Conservation (phyloP, 2,888 invertebrate species). For the Calameuta filiformis region DNA sequence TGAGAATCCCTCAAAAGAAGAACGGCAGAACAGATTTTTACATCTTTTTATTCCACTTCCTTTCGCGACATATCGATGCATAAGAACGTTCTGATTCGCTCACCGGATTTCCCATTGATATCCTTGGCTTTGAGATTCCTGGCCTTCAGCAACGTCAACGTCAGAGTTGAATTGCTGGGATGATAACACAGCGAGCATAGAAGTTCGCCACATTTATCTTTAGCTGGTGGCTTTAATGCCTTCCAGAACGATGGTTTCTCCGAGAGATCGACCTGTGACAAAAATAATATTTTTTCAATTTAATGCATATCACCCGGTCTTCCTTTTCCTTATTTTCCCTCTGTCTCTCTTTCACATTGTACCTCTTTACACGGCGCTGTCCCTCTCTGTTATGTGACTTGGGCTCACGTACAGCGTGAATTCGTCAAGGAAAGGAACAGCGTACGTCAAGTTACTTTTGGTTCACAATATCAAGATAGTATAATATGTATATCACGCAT, state of each 20-base stretch:
- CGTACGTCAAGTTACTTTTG: background rate
- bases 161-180: conserved; percentile 93
- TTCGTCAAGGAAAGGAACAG: background rate
- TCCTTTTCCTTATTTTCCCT: background rate
- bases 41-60: background rate
- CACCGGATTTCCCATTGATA: conserved; percentile 94
- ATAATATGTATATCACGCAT: background rate
- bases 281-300: background rate
- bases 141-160: conserved; percentile 90
- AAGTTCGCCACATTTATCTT: conserved; percentile 93
- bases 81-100: conserved; percentile 34
- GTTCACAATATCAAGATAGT: background rate
- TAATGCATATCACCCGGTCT: background rate
- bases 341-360: background rate
- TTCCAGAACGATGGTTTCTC: conserved; percentile 97
- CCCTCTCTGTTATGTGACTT: background rate
- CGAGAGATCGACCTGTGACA: conserved; percentile 83
- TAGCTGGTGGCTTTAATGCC: conserved; percentile 89
- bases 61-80: background rate
- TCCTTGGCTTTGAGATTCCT: conserved; percentile 96
- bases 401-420: background rate
- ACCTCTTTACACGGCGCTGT: background rate
- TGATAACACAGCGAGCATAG: conserved; percentile 95
- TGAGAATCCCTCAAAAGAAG: background rate
- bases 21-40: background rate